Evolutionary conservation across 2,888 invertebrate species (phyloP).

Genomic region (Drosophila falleni): DNA sequence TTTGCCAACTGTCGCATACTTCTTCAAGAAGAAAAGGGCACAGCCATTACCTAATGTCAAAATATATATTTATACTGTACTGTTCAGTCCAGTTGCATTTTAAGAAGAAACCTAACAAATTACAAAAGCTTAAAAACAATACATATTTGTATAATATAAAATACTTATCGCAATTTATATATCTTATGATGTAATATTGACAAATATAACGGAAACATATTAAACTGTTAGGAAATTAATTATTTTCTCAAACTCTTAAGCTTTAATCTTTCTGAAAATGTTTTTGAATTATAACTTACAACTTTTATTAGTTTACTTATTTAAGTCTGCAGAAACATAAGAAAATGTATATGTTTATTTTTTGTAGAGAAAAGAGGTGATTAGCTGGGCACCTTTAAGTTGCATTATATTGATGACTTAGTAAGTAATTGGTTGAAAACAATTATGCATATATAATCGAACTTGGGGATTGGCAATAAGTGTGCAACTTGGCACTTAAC

Average conservation of each 20-base stretch:
- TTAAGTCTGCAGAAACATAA: no score
- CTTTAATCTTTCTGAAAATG: no score
- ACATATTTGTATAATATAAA: background rate
- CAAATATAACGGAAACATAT: background rate
- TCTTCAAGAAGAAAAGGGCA: slow-evolving; percentile 14
- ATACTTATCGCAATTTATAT: background rate
- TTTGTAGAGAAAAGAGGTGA: background rate
- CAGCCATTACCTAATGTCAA: background rate
- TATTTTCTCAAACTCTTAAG: no score
- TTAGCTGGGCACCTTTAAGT: slow-evolving; percentile 10
- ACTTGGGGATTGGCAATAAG: slow-evolving; percentile 40
- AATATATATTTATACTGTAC: background rate
- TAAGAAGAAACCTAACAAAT: background rate
- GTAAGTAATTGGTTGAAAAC: slow-evolving; percentile 45
- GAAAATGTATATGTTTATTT: no score
- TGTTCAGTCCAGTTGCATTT: background rate
- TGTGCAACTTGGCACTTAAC: slow-evolving; percentile 73
- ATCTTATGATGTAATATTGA: background rate
- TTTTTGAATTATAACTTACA: no score
- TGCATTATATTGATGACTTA: slow-evolving; percentile 19
- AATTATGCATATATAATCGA: slow-evolving; percentile 74
- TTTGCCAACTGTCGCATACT: slow-evolving; percentile 46
- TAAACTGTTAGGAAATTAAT: no score
- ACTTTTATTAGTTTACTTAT: no score
- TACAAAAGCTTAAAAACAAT: background rate